Percentiles rank a stretch among this genome's conserved stretches.
These are phyloP conservation scores for Fulica atra DNA, from an alignment of 2,113 vertebrate species.

Conservation along the genomic window DNA sequence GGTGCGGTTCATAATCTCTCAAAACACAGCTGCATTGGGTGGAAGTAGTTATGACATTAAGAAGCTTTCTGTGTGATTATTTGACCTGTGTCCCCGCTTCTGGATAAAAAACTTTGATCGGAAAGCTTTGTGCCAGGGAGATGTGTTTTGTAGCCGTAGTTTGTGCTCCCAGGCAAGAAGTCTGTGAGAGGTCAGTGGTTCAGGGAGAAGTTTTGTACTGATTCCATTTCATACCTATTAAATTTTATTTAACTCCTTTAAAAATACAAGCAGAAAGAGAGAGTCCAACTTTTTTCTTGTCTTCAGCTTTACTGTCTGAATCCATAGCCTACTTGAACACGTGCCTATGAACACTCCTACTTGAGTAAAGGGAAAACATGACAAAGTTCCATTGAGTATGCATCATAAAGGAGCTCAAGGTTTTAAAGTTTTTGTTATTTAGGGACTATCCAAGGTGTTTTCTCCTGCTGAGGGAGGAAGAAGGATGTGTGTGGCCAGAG, in stretches of 20 bases:
- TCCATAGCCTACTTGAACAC: too few relatives aligned
- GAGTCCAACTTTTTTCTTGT: background rate
- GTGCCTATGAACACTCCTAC: rapidly evolving
- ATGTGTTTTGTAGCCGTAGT: background rate
- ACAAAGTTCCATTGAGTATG: background rate
- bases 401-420: background rate
- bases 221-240: background rate
- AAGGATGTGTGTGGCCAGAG: background rate
- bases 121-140: background rate
- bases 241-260: background rate
- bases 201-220: background rate
- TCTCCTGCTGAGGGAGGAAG: background rate
- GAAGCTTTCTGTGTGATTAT: background rate
- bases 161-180: background rate
- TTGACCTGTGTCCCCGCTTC: background rate
- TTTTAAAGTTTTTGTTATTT: background rate
- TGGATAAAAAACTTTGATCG: background rate
- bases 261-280: background rate
- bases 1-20: background rate
- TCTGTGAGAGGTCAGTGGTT: background rate
- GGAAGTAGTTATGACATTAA: background rate
- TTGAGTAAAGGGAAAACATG: background rate
- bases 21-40: background rate
- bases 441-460: background rate
- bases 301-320: background rate